Conservation (phyloP, 2,113 vertebrate species). For the Beaufortia kweichowensis region DNA sequence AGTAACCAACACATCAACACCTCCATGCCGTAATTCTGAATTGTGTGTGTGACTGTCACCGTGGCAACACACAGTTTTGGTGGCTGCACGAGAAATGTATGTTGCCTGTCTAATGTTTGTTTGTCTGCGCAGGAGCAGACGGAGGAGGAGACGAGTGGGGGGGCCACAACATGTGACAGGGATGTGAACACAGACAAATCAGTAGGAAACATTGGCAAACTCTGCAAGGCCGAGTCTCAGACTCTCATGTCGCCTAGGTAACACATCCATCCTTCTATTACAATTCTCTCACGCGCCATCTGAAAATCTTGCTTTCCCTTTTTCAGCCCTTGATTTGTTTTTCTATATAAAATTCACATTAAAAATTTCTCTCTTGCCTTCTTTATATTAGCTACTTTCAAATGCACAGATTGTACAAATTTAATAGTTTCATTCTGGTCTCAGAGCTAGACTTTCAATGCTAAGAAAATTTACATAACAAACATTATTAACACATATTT, state of each 20-base stretch:
- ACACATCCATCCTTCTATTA: neutral
- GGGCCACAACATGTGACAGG: conserved; percentile 40
- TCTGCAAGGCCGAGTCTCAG: conserved; percentile 65
- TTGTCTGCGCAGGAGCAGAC: conserved; percentile 49
- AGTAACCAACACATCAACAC: conserved; percentile 33
- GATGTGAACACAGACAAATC: conserved; percentile 54
- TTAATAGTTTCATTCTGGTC: too few species aligned
- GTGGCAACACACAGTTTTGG: conserved; percentile 35
- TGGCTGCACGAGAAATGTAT: neutral
- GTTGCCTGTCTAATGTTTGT: conserved; percentile 25
- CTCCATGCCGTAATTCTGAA: conserved; percentile 19
- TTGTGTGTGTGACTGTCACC: conserved; percentile 47
- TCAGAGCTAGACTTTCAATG: too few species aligned
- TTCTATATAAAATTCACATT: neutral
- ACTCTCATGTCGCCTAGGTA: conserved; percentile 65
- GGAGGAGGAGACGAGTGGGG: conserved; percentile 49
- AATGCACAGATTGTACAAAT: neutral
- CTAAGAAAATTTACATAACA: too few species aligned
- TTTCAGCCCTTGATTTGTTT: neutral
- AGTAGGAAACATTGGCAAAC: conserved; percentile 53
- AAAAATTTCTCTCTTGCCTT: neutral
- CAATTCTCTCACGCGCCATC: neutral
- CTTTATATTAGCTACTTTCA: neutral
- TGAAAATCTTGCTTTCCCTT: neutral
- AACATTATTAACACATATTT: too few species aligned